Evolutionary conservation across 2,113 vertebrate genomes (phyloP), one percentile per base, ranked within the genome.

Genomic region (Alligator sinensis): DNA sequence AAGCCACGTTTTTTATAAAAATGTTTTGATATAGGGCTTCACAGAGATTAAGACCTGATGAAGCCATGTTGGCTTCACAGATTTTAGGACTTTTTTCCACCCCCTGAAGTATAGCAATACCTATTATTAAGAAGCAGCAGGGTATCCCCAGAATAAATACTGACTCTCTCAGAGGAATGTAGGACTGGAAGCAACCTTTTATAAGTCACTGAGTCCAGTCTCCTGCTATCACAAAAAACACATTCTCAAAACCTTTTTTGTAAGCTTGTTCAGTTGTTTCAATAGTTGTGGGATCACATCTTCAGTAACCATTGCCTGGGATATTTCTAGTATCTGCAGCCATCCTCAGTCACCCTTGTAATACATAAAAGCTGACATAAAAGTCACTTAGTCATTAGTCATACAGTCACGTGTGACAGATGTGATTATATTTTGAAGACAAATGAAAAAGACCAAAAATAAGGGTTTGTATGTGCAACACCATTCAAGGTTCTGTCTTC

Each of bases 351-450:
- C 30, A 3, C 68, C 30, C 34, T 47, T 47, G 47, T 47, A 47
- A 47, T 47, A 47, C 47, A 47, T 47, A 47, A 47, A 47, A 47
- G 47, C 9, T 47, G 47, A 47, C n/a, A 70, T 70, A 34, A 30
- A 47, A 47, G 47, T 47, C 47, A 91, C 76, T 92, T 87, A 87
- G 60, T 87, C 34, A 57, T 72, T 74, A 70, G 34, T 70, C 68
- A 70, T 83, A 66, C 34, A 88, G 13, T 90, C 72, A 18, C 59
- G 19, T 16, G n/a, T 79, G 80, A 94, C 82, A 81, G 87, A 85
- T 47, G 21, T 0, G 0, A 28, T n/a, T 62, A 5, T 80, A 24
- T 90, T 47, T 47, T 47, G 7, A 47, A 47, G 47, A 47, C 47
- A 47, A 47, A 47, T 47, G 47, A 47, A 47, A 47, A 47, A 47